phyloP scores from a whole-genome alignment of 2,113 vertebrate genomes.

The Gila orcuttii region DNA sequence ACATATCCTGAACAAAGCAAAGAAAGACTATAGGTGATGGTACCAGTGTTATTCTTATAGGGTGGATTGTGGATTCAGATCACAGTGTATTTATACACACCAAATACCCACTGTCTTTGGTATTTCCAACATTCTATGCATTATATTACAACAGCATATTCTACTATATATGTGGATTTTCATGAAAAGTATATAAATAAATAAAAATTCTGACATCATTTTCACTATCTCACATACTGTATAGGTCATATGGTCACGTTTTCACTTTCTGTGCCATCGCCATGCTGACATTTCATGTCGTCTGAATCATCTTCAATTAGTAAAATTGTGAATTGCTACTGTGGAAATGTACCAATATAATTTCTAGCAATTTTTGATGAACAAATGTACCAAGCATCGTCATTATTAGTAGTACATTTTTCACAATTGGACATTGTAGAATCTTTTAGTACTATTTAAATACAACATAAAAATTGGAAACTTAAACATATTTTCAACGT shows the following conservation, averaged over 20 bases:
- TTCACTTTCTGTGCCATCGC: background rate
- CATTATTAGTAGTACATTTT: background rate
- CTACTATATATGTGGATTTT: background rate
- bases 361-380: background rate
- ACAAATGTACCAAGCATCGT: background rate
- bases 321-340: background rate
- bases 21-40: slow-evolving; percentile 20
- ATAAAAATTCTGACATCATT: background rate
- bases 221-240: background rate
- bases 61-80: background rate
- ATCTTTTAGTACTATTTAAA: background rate
- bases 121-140: background rate
- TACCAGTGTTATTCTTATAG: background rate
- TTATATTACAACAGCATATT: background rate
- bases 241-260: background rate
- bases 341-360: background rate
- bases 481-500: background rate
- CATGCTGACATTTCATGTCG: background rate
- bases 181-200: background rate
- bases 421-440: background rate
- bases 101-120: background rate
- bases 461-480: background rate
- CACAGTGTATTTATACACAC: background rate
- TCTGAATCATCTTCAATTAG: background rate
- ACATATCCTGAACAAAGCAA: slow-evolving; percentile 16